Percentiles rank a stretch among this genome's conserved stretches.
phyloP scores from a whole-genome alignment of 2,888 invertebrate species.

The Eupithecia subumbrata region DNA sequence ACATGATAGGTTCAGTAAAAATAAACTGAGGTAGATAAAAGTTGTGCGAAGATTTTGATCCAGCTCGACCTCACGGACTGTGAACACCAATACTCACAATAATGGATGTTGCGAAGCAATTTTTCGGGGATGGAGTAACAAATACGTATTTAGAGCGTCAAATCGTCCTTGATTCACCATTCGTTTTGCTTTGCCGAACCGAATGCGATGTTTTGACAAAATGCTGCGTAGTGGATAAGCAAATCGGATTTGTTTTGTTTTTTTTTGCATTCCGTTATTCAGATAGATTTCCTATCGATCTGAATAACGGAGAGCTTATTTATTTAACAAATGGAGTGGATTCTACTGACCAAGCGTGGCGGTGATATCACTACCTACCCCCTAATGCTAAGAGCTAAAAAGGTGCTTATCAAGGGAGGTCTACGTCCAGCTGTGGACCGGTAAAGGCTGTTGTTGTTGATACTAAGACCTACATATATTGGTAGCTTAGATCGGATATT shows the following conservation, averaged over 20 bases:
- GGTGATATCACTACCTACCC: too few relatives aligned
- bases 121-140: conserved; percentile 18
- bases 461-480: background rate
- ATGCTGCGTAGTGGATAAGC: background rate
- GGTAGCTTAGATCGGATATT: background rate
- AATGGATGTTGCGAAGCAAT: conserved; percentile 18
- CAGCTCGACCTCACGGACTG: background rate
- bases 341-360: too few relatives aligned
- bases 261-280: background rate
- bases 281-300: too few relatives aligned
- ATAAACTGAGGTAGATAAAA: background rate
- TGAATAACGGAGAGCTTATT: too few relatives aligned
- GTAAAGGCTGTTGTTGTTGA: background rate
- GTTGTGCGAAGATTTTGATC: background rate
- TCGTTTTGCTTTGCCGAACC: conserved; percentile 1
- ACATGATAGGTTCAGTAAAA: background rate
- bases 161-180: conserved; percentile 16
- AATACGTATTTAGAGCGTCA: conserved; percentile 18
- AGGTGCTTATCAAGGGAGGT: too few relatives aligned
- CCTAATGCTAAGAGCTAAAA: too few relatives aligned
- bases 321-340: background rate
- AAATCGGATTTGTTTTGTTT: conserved; percentile 12
- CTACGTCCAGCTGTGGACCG: too few relatives aligned
- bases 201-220: conserved; percentile 12
- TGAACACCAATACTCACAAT: background rate